Base-by-base conservation (phyloP, 1,140 invertebrate genomes). In the Aphidius gifuensis region DNA sequence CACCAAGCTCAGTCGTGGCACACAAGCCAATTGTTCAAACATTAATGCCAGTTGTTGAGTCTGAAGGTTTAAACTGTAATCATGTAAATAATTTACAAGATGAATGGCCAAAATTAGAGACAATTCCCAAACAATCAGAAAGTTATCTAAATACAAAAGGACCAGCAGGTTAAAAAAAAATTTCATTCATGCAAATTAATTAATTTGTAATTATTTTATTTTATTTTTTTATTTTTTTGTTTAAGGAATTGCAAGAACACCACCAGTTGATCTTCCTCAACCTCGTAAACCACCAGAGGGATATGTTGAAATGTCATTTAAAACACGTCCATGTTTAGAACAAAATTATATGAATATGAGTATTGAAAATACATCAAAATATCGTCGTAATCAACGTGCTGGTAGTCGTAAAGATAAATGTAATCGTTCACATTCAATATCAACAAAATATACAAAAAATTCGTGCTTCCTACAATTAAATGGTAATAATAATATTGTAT, bases 241-340 rank as follows among this genome's bases (percentile, higher is more conserved):
- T 56, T 60, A 50, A 80, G 77, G 72, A 65, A 74, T 65, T 16
- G 75, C 64, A 21, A 74, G 73, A 71, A 80, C 80, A 5, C 75
- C 78, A 21, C 74, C 79, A 5, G 70, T 83, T 32, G 77, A 80
- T 68, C 74, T 82, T 56, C 80, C 76, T 5, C 75, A 80, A 40
- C 74, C 81, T 6, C 74, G 80, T n/a, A 76, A 77, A 50, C 72
- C 79, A 5, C 77, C 77, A 2, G 85, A 86, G 23, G 85, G 85
- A 44, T 87, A 88, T 66, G 83, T 88, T 3, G 85, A 87, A 62
- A 88, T 87, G 86, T 79, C 81, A 0, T 83, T 80, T 42, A 80
- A 80, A 60, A 53, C 70, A 0, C 73, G 78, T 54, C 71, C 68
- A 23, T 73, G 59, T 46, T 59, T 75, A 8, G 78, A 81, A 48